These are phyloP conservation scores for Aphodius sticticus DNA, from an alignment of 2,888 invertebrate genomes.

Conservation along the genomic window DNA sequence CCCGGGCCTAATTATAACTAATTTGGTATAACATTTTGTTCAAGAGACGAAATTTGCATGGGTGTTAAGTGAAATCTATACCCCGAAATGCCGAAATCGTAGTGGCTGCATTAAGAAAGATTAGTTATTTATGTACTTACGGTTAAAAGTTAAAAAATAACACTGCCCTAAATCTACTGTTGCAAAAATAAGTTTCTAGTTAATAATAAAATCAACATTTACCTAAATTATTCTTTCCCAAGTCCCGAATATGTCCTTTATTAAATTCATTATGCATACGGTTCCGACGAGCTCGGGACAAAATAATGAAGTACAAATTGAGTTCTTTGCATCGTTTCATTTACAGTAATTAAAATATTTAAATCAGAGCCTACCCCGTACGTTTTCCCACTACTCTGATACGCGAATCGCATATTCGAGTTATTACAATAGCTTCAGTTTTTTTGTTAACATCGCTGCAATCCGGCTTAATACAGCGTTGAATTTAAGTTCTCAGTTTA, in stretches of 20 bases:
- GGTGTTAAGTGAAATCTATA: too few species aligned
- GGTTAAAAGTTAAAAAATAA: too few species aligned
- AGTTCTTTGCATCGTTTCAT: conserved; percentile 18
- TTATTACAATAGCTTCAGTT: not conserved
- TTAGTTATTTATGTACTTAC: too few species aligned
- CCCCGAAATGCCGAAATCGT: too few species aligned
- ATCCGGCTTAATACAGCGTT: not conserved
- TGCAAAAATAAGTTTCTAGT: conserved; percentile 6
- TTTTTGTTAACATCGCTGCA: not conserved
- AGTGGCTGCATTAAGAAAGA: too few species aligned
- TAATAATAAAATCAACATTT: conserved; percentile 24
- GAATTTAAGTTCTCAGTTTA: not conserved
- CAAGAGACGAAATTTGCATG: too few species aligned
- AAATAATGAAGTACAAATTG: conserved; percentile 27
- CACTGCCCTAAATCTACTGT: too few species aligned
- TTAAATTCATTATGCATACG: conserved; percentile 33
- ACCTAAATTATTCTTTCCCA: not conserved
- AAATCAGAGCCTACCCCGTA: conserved; percentile 13
- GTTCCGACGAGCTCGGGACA: not conserved
- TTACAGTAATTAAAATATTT: conserved; percentile 33
- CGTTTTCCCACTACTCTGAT: not conserved
- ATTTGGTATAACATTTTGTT: too few species aligned
- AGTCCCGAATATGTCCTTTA: not conserved
- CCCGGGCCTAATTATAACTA: too few species aligned
- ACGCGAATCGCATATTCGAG: not conserved